These are phyloP conservation scores for Lasioglossum vierecki DNA, from an alignment of 2,888 invertebrate genomes.

Conservation along the genomic window DNA sequence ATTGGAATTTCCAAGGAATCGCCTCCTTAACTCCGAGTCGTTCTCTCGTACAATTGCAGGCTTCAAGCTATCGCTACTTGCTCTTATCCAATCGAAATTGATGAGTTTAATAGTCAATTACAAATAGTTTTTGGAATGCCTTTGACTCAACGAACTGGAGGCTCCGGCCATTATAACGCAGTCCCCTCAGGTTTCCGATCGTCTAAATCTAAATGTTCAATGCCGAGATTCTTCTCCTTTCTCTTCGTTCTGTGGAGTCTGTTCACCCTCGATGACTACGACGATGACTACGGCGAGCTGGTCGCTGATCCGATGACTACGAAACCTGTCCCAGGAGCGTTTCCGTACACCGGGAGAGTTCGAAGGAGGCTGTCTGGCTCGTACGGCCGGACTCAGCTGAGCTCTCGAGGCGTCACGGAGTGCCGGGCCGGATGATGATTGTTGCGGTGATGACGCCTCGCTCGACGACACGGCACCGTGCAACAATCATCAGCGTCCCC, in stretches of 20 bases:
- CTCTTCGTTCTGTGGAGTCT: neutral
- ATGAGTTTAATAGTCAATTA: neutral
- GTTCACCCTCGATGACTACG: conserved; percentile 21
- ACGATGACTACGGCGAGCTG: conserved; percentile 26
- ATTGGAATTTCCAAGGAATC: neutral
- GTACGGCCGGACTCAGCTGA: conserved; percentile 74
- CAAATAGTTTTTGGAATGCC: neutral
- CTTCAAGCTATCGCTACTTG: neutral
- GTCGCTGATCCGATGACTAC: conserved; percentile 28
- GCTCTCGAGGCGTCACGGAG: conserved; percentile 75
- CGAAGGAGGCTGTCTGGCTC: conserved; percentile 38
- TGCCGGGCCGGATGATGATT: conserved; percentile 80
- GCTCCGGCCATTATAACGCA: neutral
- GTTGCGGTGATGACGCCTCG: conserved; percentile 85
- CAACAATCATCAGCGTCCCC: conserved; percentile 86
- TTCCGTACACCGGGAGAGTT: conserved; percentile 49
- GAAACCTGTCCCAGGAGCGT: conserved; percentile 48
- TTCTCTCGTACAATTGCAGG: neutral
- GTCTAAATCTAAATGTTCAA: neutral
- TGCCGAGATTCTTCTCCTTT: neutral
- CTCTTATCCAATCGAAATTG: neutral
- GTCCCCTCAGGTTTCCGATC: neutral
- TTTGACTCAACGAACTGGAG: neutral
- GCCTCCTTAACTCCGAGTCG: neutral
- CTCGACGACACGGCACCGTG: conserved; percentile 85